phyloP scores from a whole-genome alignment of 2,888 invertebrate genomes.

The Tachina grossa region DNA sequence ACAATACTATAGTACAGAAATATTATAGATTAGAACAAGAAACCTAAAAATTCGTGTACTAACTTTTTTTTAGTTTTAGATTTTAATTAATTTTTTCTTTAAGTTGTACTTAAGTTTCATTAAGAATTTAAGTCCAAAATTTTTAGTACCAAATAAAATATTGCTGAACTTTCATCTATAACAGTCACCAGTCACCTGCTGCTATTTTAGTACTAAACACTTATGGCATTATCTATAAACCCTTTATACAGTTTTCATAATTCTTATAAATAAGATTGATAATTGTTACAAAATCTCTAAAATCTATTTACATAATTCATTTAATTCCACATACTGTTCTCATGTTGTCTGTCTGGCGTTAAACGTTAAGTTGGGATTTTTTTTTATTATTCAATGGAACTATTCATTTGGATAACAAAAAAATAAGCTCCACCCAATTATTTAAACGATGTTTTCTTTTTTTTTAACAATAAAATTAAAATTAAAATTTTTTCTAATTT shows the following conservation, averaged over 20 bases:
- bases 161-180: not conserved
- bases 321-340: not conserved
- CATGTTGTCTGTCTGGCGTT: conserved; percentile 12
- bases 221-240: too few species aligned
- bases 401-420: not conserved
- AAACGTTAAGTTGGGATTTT: not conserved
- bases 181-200: not conserved
- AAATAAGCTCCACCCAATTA: conserved; percentile 44
- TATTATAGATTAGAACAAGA: too few species aligned
- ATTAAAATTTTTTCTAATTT: conserved; percentile 57
- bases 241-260: too few species aligned
- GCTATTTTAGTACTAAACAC: not conserved
- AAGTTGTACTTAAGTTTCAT: too few species aligned
- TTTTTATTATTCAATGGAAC: not conserved
- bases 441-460: conserved; percentile 3
- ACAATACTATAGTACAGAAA: too few species aligned
- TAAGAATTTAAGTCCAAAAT: not conserved
- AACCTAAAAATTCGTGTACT: too few species aligned
- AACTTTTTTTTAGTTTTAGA: too few species aligned
- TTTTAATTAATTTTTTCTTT: too few species aligned
- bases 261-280: too few species aligned
- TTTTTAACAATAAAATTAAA: conserved; percentile 45
- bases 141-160: not conserved
- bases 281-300: not conserved
- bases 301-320: not conserved